Percentiles rank a stretch among this genome's conserved stretches.
These are phyloP conservation scores for Drosophila kokeensis DNA, from an alignment of 2,888 invertebrate species.

Conservation along the genomic window DNA sequence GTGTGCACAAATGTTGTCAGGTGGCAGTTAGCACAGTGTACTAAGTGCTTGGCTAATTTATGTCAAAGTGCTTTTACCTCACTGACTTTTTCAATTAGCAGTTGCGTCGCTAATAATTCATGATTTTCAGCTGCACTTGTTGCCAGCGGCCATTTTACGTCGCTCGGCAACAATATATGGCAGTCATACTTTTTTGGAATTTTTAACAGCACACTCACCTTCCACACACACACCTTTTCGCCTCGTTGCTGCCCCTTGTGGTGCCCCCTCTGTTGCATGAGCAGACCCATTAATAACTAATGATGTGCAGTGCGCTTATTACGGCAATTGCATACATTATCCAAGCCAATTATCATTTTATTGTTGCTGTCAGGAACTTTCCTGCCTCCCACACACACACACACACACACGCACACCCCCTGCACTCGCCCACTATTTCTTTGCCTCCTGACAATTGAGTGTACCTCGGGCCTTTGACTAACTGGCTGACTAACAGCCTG, in stretches of 20 bases:
- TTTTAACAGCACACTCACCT: background rate
- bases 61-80: constrained; percentile 21
- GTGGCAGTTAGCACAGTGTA: background rate
- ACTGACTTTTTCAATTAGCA: constrained; percentile 73
- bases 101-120: constrained; percentile 61
- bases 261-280: background rate
- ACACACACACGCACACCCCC: background rate
- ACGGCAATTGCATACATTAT: constrained; percentile 71
- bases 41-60: background rate
- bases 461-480: constrained; percentile 4
- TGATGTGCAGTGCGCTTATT: constrained; percentile 78
- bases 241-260: background rate
- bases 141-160: constrained; percentile 47
- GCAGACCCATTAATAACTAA: constrained; percentile 74
- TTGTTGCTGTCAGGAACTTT: constrained; percentile 34
- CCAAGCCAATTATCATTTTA: constrained; percentile 69
- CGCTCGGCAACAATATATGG: constrained; percentile 53
- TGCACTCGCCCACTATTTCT: background rate
- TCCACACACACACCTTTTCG: too few species aligned
- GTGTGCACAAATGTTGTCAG: background rate
- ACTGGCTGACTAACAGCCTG: constrained; percentile 30
- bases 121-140: constrained; percentile 31
- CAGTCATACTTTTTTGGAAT: constrained; percentile 23
- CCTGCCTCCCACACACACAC: background rate
- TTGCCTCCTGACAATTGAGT: background rate